Evolutionary conservation across 2,888 invertebrate genomes (phyloP).

Genomic region (Tryphoninae sp.): DNA sequence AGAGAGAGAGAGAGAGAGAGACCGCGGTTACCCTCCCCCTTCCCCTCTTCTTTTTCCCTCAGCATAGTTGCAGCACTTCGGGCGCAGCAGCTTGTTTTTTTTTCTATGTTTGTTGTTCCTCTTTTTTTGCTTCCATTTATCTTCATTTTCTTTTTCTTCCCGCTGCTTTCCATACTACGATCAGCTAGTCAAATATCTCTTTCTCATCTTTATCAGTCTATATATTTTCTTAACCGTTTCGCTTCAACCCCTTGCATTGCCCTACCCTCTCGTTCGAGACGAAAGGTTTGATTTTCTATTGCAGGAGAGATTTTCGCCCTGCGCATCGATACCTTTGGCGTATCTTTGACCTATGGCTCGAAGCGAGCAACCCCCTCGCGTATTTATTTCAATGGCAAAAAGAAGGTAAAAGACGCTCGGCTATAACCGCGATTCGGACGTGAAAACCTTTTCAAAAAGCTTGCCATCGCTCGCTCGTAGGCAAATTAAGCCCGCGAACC

Average conservation of each 20-base stretch:
- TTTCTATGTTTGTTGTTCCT: conserved; percentile 54
- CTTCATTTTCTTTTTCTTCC: background rate
- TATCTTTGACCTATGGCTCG: conserved; percentile 19
- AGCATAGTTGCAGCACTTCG: conserved; percentile 55
- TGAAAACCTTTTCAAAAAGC: background rate
- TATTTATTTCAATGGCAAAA: conserved; percentile 53
- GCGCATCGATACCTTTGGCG: conserved; percentile 1
- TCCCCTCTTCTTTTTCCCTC: conserved; percentile 36
- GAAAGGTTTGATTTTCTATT: background rate
- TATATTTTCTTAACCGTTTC: background rate
- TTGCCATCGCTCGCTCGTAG: background rate
- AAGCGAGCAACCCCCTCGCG: background rate
- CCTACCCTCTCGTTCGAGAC: no score
- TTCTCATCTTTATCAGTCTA: conserved; percentile 41
- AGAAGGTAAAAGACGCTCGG: background rate
- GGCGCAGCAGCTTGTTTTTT: conserved; percentile 63
- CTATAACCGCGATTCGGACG: background rate
- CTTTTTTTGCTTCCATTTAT: conserved; percentile 53
- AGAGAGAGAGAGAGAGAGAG: background rate
- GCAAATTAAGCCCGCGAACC: conserved; percentile 1
- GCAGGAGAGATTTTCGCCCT: background rate
- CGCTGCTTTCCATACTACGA: background rate
- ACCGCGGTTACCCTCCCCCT: conserved; percentile 44
- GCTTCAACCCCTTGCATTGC: background rate
- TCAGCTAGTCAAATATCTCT: conserved; percentile 15